phyloP scores from a whole-genome alignment of 2,888 invertebrate species.

The Copidosoma aretas region DNA sequence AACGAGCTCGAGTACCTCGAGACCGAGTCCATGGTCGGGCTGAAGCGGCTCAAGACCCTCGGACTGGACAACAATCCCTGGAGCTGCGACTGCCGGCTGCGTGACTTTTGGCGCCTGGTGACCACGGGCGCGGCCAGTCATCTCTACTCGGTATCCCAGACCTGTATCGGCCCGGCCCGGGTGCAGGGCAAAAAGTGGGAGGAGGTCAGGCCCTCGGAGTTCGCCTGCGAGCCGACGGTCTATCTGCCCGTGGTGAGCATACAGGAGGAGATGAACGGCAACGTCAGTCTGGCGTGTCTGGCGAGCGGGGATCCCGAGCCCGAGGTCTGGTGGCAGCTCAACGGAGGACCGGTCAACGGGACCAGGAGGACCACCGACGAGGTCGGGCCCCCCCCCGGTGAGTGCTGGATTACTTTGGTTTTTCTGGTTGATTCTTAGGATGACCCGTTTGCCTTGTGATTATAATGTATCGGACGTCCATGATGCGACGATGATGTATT shows the following conservation, averaged over 20 bases:
- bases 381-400: constrained; percentile 24
- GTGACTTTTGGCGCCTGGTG: constrained; percentile 85
- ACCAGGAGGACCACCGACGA: constrained; percentile 43
- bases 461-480: too few species aligned
- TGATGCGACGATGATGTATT: too few species aligned
- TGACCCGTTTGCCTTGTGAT: too few species aligned
- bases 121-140: constrained; percentile 67
- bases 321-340: constrained; percentile 81
- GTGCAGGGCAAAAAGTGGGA: constrained; percentile 80
- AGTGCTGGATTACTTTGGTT: too few species aligned
- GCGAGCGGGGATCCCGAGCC: constrained; percentile 86
- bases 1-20: constrained; percentile 78
- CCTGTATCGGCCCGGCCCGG: constrained; percentile 75
- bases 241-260: constrained; percentile 62
- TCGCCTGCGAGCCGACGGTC: constrained; percentile 83
- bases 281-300: constrained; percentile 82
- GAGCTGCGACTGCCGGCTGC: constrained; percentile 86
- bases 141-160: constrained; percentile 76
- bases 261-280: constrained; percentile 79
- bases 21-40: constrained; percentile 72
- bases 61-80: constrained; percentile 86
- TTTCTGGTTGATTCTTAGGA: too few species aligned
- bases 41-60: constrained; percentile 80
- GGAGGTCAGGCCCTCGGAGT: constrained; percentile 75
- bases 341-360: constrained; percentile 70